phyloP scores from a whole-genome alignment of 1,140 invertebrate genomes.

The Drosophila tristis region DNA sequence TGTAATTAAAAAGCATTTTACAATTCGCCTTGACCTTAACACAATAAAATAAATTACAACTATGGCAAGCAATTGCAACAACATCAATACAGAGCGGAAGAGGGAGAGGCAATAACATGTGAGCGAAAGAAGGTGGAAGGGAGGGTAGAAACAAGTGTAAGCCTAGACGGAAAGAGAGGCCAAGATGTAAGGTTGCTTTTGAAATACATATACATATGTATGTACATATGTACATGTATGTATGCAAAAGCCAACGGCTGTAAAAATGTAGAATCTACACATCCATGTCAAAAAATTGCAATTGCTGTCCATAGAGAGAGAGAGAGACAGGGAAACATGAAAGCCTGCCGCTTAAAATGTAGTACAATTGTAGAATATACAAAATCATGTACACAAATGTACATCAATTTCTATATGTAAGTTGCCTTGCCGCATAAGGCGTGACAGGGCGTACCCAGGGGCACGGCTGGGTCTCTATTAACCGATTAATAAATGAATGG shows the following conservation, averaged over 20 bases:
- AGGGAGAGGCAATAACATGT: neutral
- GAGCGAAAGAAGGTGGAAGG: neutral
- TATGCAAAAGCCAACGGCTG: neutral
- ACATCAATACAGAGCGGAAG: conserved; percentile 7
- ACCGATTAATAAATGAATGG: conserved; percentile 54
- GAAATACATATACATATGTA: no score
- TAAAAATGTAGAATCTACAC: no score
- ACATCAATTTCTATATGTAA: neutral
- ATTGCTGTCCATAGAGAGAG: no score
- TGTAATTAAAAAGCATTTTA: conserved; percentile 72
- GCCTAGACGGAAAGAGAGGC: no score
- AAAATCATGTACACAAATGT: conserved; percentile 17
- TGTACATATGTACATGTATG: neutral
- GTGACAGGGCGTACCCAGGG: conserved; percentile 20
- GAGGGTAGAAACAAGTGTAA: no score
- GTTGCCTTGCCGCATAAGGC: conserved; percentile 26
- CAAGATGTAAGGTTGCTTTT: no score
- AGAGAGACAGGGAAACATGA: no score
- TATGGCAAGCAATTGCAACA: conserved; percentile 48
- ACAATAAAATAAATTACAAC: conserved; percentile 80
- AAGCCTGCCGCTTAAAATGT: conserved; percentile 8
- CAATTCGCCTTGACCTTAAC: conserved; percentile 79
- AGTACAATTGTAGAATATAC: conserved; percentile 12
- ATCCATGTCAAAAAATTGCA: no score
- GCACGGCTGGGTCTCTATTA: conserved; percentile 24